Evolutionary conservation across 2,113 vertebrate species (phyloP).

Genomic region (Hypocryptadius cinnamomeus): DNA sequence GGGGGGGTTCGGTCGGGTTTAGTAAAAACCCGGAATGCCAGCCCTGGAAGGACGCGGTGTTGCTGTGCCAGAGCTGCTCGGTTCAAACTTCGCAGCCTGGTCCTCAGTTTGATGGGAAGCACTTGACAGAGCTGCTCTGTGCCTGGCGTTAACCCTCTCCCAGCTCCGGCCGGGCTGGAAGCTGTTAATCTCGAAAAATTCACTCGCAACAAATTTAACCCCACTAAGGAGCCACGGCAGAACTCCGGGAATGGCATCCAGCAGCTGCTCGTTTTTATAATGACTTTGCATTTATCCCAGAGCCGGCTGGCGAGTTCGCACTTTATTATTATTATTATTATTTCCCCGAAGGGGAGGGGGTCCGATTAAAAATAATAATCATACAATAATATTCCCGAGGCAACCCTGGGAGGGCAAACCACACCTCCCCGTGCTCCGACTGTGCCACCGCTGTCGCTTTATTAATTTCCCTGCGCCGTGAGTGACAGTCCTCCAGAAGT

Average conservation of each 20-base stretch:
- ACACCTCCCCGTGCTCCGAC: neutral
- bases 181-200: conserved; percentile 17
- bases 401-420: neutral
- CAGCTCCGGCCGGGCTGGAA: neutral
- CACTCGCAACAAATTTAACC: neutral
- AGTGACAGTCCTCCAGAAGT: conserved; percentile 48
- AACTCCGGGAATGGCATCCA: neutral
- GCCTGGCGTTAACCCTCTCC: conserved; percentile 34
- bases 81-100: conserved; percentile 42
- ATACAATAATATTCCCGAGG: neutral
- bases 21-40: neutral
- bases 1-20: neutral
- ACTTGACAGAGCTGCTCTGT: conserved; percentile 32
- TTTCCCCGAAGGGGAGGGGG: neutral
- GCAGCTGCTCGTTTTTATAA: conserved; percentile 1
- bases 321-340: neutral
- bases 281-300: conserved; percentile 41
- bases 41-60: neutral
- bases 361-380: neutral
- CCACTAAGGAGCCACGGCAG: neutral
- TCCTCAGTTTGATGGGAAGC: conserved; percentile 32
- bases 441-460: neutral
- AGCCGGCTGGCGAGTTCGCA: conserved; percentile 3
- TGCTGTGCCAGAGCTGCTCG: neutral
- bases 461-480: conserved; percentile 25